A percentile compares a stretch with the other conserved stretches of the same genome.
Evolutionary conservation across 2,113 vertebrate species (phyloP).

Genomic region (Eonycteris spelaea): DNA sequence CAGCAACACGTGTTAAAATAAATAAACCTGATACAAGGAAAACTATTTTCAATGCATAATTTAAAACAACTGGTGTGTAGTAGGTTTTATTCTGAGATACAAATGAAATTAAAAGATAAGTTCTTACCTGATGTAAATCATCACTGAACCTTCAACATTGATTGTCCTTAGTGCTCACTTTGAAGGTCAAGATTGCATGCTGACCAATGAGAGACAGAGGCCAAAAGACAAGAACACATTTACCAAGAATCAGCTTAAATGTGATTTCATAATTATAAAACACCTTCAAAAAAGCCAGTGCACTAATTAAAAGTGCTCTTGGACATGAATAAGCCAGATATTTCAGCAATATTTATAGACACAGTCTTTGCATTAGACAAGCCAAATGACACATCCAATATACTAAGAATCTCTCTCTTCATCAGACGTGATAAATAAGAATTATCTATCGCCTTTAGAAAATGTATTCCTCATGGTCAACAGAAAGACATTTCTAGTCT

Average conservation of each 20-base stretch:
- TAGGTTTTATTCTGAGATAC: background rate
- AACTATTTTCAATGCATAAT: background rate
- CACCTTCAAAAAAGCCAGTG: slow-evolving; percentile 19
- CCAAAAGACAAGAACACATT: background rate
- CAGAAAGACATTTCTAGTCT: background rate
- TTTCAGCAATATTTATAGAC: slow-evolving; percentile 32
- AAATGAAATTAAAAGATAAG: background rate
- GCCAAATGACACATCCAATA: slow-evolving; percentile 20
- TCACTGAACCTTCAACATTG: background rate
- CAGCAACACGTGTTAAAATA: background rate
- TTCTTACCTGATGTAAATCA: background rate
- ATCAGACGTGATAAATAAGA: background rate
- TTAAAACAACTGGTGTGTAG: background rate
- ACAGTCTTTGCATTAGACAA: background rate
- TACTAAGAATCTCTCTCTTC: background rate
- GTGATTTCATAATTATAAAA: slow-evolving; percentile 22
- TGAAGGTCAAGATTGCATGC: background rate
- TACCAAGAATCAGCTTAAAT: background rate
- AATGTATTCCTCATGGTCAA: background rate
- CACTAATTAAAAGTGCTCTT: slow-evolving; percentile 37
- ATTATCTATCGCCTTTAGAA: background rate
- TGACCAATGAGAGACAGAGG: background rate
- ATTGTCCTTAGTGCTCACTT: background rate
- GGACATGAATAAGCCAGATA: slow-evolving; percentile 1
- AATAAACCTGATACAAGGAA: background rate